A percentile compares a stretch with the other conserved stretches of the same genome.
These are phyloP conservation scores for Hippopotamyrus pictus DNA, from an alignment of 2,797 vertebrate species.

Conservation along the genomic window DNA sequence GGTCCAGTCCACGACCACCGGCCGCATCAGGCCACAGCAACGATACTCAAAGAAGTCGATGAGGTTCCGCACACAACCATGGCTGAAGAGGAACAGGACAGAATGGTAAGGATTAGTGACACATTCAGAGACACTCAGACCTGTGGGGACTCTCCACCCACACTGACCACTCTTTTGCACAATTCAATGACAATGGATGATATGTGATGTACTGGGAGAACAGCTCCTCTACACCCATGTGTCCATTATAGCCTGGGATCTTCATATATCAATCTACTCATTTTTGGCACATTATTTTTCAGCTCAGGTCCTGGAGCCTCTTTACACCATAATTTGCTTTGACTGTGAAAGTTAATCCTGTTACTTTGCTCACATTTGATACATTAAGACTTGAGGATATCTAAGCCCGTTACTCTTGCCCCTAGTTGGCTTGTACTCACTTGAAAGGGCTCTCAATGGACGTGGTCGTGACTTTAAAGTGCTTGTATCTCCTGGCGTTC, in stretches of 20 bases:
- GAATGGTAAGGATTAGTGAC: conserved; percentile 21
- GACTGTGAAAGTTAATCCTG: neutral
- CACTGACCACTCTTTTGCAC: neutral
- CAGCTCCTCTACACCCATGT: neutral
- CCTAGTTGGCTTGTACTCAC: conserved; percentile 56
- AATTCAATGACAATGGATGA: neutral
- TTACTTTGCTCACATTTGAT: neutral
- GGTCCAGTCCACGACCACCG: conserved; percentile 93
- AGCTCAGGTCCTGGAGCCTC: neutral
- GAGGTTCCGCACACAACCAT: conserved; percentile 92
- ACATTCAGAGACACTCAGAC: neutral
- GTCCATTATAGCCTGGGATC: neutral
- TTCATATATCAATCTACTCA: neutral
- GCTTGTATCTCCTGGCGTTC: conserved; percentile 98
- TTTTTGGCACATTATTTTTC: neutral
- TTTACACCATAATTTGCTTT: neutral
- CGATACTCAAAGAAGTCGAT: conserved; percentile 98
- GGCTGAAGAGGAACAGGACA: conserved; percentile 57
- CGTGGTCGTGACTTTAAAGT: conserved; percentile 99
- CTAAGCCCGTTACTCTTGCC: too few species aligned
- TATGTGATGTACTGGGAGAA: neutral
- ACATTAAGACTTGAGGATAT: neutral
- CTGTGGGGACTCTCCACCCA: neutral
- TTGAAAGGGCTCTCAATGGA: conserved; percentile 99
- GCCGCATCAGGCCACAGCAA: conserved; percentile 95